Evolutionary conservation across 2,888 invertebrate species (phyloP), one percentile per base, ranked within the genome.

Genomic region (Caenorhabditis macrosperma): DNA sequence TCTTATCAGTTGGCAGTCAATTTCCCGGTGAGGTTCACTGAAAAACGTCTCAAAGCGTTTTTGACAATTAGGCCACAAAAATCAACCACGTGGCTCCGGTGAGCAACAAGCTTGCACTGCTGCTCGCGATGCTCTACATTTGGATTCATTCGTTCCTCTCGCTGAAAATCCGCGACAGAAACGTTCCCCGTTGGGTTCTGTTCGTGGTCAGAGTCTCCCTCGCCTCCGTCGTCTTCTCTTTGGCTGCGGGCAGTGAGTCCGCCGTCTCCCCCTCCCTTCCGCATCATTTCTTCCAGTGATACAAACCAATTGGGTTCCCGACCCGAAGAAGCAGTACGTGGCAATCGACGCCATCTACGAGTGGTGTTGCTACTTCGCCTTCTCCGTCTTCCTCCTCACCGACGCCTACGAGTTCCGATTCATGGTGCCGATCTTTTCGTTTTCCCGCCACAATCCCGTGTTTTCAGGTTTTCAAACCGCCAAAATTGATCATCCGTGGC

Each of bases 351-450:
- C 78, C 2, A 78, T 78, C 3, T 78, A 78, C 26, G 78, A 78
- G 48, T 78, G 78, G 78, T 72, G 72, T 26, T 78, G 78, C 38
- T 78, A 78, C 30, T 78, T 78, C 10, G 41, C 78, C 7, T 78
- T 72, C 20, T 72, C 38, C 12, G 59, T 59, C 9, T 78, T 78
- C 44, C 61, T 78, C 22, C 72, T 78, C 28, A 78, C 78, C 12
- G 78, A 78, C 48, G 46, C 78, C 10, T 72, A 61, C 50, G 78
- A 78, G 57, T 78, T 78, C 26, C 67, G 72, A 38, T 72, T 72
- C 26, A 48, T 78, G 72, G 60, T 67, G 3, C 55, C 20, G 5
- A n/a, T 12, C 24, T 50, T 22, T 22, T 24, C 5, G 5, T 24
- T 22, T 50, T n/a, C 7, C n/a, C n/a, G n/a, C n/a, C n/a, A n/a